A percentile compares a stretch with the other conserved stretches of the same genome.
These are phyloP conservation scores for Astropecten irregularis DNA, from an alignment of 53 echinoderm and acorn worm species.

Conservation along the genomic window DNA sequence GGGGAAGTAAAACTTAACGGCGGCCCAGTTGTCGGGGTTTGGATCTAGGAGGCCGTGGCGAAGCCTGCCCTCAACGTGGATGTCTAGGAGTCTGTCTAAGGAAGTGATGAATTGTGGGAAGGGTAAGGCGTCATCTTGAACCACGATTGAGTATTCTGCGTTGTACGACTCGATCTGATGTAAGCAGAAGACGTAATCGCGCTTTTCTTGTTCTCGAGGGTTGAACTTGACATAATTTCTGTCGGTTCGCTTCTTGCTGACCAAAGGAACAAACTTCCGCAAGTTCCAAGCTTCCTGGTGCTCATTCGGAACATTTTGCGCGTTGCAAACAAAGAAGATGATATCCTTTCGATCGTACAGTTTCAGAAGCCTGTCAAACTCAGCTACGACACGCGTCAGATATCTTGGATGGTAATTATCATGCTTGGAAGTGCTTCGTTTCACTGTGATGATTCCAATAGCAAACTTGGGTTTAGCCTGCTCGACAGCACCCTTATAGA, in stretches of 20 bases:
- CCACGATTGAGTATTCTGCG: constrained; percentile 45
- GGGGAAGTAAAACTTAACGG: constrained; percentile 60
- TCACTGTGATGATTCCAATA: constrained; percentile 52
- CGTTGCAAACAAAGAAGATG: constrained; percentile 55
- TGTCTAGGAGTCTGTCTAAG: constrained; percentile 40
- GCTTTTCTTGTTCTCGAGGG: constrained; percentile 47
- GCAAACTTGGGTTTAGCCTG: neutral
- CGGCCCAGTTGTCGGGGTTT: constrained; percentile 34
- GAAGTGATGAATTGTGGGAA: constrained; percentile 29
- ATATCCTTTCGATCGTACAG: constrained; percentile 10
- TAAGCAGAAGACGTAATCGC: constrained; percentile 57
- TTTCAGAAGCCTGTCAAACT: constrained; percentile 46
- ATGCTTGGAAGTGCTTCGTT: neutral
- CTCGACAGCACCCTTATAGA: neutral
- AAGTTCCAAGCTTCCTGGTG: constrained; percentile 28
- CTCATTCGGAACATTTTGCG: constrained; percentile 17
- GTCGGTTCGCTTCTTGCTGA: neutral
- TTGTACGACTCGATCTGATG: constrained; percentile 21
- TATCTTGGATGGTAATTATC: constrained; percentile 42
- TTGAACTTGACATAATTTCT: neutral
- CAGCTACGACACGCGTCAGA: constrained; percentile 47
- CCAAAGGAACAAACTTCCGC: constrained; percentile 25
- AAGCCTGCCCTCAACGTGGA: constrained; percentile 32
- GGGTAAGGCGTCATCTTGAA: constrained; percentile 58
- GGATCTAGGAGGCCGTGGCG: neutral